Conservation (phyloP, 2,797 vertebrate genomes). For the Xiphorhynchus erythropygius region DNA sequence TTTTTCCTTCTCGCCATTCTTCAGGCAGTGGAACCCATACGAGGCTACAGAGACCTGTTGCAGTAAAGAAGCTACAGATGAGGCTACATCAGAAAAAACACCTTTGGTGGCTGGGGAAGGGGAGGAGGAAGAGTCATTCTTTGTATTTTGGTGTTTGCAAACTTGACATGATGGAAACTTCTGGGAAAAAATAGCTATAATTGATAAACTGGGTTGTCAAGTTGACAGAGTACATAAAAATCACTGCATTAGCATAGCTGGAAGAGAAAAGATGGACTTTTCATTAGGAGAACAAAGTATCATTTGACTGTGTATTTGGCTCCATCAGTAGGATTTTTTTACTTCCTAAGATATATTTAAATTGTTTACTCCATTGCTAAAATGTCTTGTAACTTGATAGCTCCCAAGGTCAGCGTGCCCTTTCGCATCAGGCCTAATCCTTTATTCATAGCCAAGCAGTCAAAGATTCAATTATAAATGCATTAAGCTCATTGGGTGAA, state of each 20-base stretch:
- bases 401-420: constrained; percentile 49
- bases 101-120: not conserved
- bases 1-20: not conserved
- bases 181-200: not conserved
- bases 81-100: not conserved
- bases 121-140: not conserved
- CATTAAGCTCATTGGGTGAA: constrained; percentile 36
- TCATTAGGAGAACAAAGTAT: not conserved
- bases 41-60: not conserved
- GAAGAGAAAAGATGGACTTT: not conserved
- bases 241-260: not conserved
- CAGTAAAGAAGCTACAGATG: not conserved
- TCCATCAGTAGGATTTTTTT: not conserved
- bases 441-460: constrained; percentile 21
- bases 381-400: not conserved
- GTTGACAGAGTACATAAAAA: not conserved
- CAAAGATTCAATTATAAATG: constrained; percentile 60
- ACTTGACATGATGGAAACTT: not conserved
- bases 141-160: not conserved
- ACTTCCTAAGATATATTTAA: not conserved
- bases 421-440: constrained; percentile 26
- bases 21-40: not conserved
- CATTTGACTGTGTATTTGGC: not conserved
- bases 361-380: not conserved
- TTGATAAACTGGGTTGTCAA: not conserved